Evolutionary conservation across 2,113 vertebrate genomes (phyloP), one percentile per base, ranked within the genome.

Genomic region (Elephantulus edwardii): DNA sequence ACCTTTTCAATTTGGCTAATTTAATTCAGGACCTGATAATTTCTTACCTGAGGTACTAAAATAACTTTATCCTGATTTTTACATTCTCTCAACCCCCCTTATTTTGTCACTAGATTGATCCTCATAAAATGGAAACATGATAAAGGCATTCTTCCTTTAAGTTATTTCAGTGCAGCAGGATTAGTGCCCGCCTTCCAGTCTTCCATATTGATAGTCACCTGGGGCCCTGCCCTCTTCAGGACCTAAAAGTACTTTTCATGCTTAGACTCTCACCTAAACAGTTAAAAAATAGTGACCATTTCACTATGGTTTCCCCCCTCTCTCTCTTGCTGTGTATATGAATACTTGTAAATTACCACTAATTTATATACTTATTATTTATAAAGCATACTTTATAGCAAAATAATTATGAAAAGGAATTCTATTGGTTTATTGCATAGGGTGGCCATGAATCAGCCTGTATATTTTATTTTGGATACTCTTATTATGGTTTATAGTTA

Each of bases 381-480:
- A 77, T 56, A 58, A 89, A 48, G 20, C 42, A 17, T 91, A 22
- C 58, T 72, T 87, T 89, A 68, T 91, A 48, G 12, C 46, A 74
- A 33, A 35, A 52, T 60, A 62, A 79, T 56, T 44, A 58, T 28
- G 28, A 86, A 28, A 60, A 58, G 38, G 78, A 26, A 10, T 35
- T 66, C 16, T 71, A 2, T 8, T 40, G 0, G 80, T 86, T 93
- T 66, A 38, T 50, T 78, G 2, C n/a, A 46, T 92, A n/a, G n/a
- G n/a, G n/a, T n/a, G n/a, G n/a, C n/a, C n/a, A n/a, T n/a, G n/a
- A n/a, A 42, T 72, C 84, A 80, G 79, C n/a, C 42, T 92, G 56
- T 38, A 48, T 54, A 48, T 30, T 77, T 91, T 35, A 52, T 87
- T 93, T 89, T 89, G 66, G 56, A 83, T 56, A 86, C 11, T 14